These are phyloP conservation scores for Planiliza haematocheilus DNA, from an alignment of 2,113 vertebrate genomes.

Conservation along the genomic window DNA sequence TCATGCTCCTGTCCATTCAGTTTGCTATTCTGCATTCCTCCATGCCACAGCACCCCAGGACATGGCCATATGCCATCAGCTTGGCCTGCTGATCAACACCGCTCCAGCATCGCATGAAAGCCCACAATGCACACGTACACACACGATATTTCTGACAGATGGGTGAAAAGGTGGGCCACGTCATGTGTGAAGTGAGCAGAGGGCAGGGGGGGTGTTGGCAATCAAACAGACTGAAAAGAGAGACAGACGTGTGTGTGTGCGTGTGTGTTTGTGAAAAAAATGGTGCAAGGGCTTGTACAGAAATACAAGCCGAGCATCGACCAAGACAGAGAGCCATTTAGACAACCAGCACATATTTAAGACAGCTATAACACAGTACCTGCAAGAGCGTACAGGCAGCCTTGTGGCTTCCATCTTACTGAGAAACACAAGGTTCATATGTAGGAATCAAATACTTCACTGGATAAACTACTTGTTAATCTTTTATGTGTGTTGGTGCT, in stretches of 20 bases:
- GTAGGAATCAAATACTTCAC: not conserved
- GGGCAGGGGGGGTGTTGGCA: conserved; percentile 65
- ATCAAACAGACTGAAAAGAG: conserved; percentile 76
- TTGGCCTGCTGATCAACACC: conserved; percentile 77
- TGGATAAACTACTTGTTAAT: not conserved
- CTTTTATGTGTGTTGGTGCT: too few relatives aligned
- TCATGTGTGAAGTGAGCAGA: conserved; percentile 81
- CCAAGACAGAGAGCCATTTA: conserved; percentile 32
- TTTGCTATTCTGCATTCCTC: conserved; percentile 62
- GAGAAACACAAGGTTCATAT: not conserved
- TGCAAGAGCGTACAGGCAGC: conserved; percentile 1
- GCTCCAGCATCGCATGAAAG: conserved; percentile 78
- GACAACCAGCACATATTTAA: conserved; percentile 4
- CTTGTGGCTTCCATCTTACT: not conserved
- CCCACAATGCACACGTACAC: conserved; percentile 55
- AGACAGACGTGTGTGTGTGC: conserved; percentile 44
- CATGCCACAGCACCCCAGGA: conserved; percentile 74
- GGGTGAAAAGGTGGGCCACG: conserved; percentile 81
- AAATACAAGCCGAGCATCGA: conserved; percentile 36
- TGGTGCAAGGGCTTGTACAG: conserved; percentile 15
- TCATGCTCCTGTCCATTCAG: conserved; percentile 63
- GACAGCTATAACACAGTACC: not conserved
- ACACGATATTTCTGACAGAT: conserved; percentile 79
- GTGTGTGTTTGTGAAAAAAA: conserved; percentile 25
- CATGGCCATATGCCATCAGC: conserved; percentile 83